Conservation (phyloP, 2,797 vertebrate species). For the Xenentodon cancila region DNA sequence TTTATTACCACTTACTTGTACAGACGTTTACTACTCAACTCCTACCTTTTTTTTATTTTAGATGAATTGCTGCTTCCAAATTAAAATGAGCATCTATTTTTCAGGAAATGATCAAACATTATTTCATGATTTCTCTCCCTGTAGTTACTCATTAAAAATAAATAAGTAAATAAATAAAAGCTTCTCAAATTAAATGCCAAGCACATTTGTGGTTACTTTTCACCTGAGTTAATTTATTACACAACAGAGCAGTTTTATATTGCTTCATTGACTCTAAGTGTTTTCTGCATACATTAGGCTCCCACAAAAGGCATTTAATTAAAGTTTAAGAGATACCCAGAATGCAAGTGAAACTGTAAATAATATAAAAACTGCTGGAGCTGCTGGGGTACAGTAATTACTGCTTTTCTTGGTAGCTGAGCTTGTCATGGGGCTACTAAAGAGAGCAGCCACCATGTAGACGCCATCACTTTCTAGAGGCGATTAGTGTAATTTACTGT, state of each 20-base stretch:
- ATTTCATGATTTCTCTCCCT: too few species aligned
- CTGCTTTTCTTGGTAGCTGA: slow-evolving; percentile 32
- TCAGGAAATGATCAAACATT: too few species aligned
- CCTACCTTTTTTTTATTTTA: too few species aligned
- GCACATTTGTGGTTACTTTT: too few species aligned
- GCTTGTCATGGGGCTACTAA: slow-evolving; percentile 8
- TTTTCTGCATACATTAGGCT: slow-evolving; percentile 29
- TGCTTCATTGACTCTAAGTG: slow-evolving; percentile 5
- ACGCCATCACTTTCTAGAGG: slow-evolving; percentile 42
- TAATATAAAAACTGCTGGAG: slow-evolving; percentile 47
- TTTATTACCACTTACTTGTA: too few species aligned
- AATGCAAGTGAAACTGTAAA: slow-evolving; percentile 16
- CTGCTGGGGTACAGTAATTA: slow-evolving; percentile 42
- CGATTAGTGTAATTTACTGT: slow-evolving; percentile 61
- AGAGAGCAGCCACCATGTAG: slow-evolving; percentile 29
- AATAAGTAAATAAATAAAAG: too few species aligned
- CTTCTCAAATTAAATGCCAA: too few species aligned
- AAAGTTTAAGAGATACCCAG: slow-evolving; percentile 3
- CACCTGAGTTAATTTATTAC: too few species aligned
- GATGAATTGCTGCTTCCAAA: too few species aligned
- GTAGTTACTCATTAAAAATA: too few species aligned
- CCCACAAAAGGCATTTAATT: slow-evolving; percentile 15
- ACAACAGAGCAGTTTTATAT: not conserved
- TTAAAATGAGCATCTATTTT: too few species aligned
- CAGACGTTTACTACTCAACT: too few species aligned